Percentiles rank a stretch among this genome's conserved stretches.
phyloP scores from a whole-genome alignment of 2,113 vertebrate genomes.

The Symphodus melops region DNA sequence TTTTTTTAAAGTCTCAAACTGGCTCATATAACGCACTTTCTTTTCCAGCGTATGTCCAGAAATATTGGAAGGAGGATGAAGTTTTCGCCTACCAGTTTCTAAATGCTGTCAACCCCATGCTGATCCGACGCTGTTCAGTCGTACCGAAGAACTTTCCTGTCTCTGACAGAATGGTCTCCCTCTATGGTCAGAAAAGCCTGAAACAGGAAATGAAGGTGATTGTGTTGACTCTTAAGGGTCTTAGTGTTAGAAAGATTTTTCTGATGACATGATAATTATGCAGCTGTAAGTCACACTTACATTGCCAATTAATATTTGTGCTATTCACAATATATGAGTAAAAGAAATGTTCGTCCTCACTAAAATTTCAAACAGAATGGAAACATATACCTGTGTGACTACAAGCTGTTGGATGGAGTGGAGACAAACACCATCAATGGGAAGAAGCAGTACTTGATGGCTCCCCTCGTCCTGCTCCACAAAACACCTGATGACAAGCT shows the following conservation, averaged over 20 bases:
- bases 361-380: slow-evolving; percentile 75
- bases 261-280: neutral
- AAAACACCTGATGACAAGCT: slow-evolving; percentile 65
- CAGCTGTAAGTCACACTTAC: neutral
- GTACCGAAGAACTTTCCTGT: slow-evolving; percentile 88
- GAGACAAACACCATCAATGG: slow-evolving; percentile 72
- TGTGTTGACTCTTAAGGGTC: neutral
- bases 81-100: slow-evolving; percentile 93
- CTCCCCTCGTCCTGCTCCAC: slow-evolving; percentile 82
- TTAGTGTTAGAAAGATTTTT: neutral
- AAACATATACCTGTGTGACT: slow-evolving; percentile 85
- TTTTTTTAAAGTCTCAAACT: too few relatives aligned
- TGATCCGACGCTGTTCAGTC: slow-evolving; percentile 83
- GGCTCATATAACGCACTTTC: neutral
- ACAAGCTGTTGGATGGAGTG: slow-evolving; percentile 78
- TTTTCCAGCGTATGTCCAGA: slow-evolving; percentile 61
- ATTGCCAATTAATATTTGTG: neutral
- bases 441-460: slow-evolving; percentile 78
- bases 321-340: neutral
- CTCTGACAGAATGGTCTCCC: slow-evolving; percentile 85
- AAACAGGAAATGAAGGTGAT: slow-evolving; percentile 86
- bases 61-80: slow-evolving; percentile 87
- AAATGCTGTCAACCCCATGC: slow-evolving; percentile 90
- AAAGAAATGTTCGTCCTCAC: neutral
- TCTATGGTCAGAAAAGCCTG: slow-evolving; percentile 70